These are phyloP conservation scores for Gila orcuttii DNA, from an alignment of 2,113 vertebrate genomes.

Conservation along the genomic window DNA sequence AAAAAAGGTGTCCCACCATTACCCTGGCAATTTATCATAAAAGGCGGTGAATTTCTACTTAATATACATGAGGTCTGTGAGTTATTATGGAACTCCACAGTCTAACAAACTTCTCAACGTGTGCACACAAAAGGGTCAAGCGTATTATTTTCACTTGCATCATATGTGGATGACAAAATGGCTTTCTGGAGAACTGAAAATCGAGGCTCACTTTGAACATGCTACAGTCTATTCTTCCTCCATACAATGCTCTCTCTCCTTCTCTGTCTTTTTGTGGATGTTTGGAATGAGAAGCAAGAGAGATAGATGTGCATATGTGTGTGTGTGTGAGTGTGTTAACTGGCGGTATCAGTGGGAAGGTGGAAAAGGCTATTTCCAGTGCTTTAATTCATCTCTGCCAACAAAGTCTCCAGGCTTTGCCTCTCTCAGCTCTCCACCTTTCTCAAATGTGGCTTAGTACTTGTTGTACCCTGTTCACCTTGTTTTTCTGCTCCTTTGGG, in stretches of 20 bases:
- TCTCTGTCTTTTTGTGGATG: conserved; percentile 56
- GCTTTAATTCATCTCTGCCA: conserved; percentile 82
- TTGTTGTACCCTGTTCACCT: conserved; percentile 63
- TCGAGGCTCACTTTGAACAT: conserved; percentile 59
- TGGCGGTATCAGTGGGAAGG: conserved; percentile 67
- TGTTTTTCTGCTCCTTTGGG: conserved; percentile 55
- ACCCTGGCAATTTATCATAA: conserved; percentile 94
- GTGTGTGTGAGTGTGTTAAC: conserved; percentile 49
- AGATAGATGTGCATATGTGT: conserved; percentile 41
- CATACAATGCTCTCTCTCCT: conserved; percentile 42
- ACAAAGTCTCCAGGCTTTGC: conserved; percentile 63
- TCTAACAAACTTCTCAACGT: conserved; percentile 92
- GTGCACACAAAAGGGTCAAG: conserved; percentile 83
- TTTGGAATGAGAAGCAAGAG: conserved; percentile 49
- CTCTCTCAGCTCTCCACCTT: conserved; percentile 60
- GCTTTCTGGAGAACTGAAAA: conserved; percentile 60
- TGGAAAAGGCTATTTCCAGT: conserved; percentile 72
- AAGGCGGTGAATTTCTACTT: conserved; percentile 84
- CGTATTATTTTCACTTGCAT: conserved; percentile 79
- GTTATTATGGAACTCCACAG: conserved; percentile 86
- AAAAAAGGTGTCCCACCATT: conserved; percentile 90
- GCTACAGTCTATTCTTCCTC: conserved; percentile 53
- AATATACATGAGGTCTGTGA: conserved; percentile 94
- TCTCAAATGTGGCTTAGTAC: conserved; percentile 61
- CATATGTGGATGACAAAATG: conserved; percentile 62